Evolutionary conservation across 2,113 vertebrate species (phyloP).

Genomic region (Nesospiza acunhae): DNA sequence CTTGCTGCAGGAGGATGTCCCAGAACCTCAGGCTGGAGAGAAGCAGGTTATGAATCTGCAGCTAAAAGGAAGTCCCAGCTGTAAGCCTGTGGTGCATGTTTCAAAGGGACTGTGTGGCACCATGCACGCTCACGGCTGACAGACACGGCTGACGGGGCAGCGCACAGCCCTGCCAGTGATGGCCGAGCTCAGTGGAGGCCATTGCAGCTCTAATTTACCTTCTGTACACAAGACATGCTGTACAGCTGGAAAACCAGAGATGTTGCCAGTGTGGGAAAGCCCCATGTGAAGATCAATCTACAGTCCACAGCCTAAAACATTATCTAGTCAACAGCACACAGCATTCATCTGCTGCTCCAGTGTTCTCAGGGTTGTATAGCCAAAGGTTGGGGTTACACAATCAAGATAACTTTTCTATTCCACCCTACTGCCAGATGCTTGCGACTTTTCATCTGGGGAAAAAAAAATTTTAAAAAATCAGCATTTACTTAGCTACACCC

Average conservation of each 20-base stretch:
- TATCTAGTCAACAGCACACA: constrained; percentile 25
- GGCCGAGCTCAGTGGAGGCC: constrained; percentile 32
- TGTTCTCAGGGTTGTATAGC: constrained; percentile 49
- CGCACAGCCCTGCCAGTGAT: neutral
- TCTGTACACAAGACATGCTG: neutral
- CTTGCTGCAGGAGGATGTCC: neutral
- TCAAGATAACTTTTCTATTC: constrained; percentile 52
- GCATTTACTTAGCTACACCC: constrained; percentile 38
- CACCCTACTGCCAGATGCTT: neutral
- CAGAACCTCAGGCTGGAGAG: neutral
- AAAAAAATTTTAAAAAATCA: neutral
- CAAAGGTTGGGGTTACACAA: constrained; percentile 63
- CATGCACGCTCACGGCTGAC: neutral
- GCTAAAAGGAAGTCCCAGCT: constrained; percentile 9
- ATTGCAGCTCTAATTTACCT: constrained; percentile 54
- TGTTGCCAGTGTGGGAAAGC: constrained; percentile 57
- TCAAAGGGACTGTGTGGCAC: neutral
- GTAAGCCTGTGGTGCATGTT: neutral
- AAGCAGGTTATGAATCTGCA: neutral
- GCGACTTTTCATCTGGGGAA: neutral
- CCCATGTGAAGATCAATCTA: constrained; percentile 21
- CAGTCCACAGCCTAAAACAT: constrained; percentile 21
- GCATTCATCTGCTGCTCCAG: constrained; percentile 54
- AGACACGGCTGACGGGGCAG: neutral
- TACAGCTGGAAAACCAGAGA: constrained; percentile 37